A percentile compares a stretch with the other conserved stretches of the same genome.
phyloP scores from a whole-genome alignment of 2,113 vertebrate genomes.

The Marcusenius ussheri region DNA sequence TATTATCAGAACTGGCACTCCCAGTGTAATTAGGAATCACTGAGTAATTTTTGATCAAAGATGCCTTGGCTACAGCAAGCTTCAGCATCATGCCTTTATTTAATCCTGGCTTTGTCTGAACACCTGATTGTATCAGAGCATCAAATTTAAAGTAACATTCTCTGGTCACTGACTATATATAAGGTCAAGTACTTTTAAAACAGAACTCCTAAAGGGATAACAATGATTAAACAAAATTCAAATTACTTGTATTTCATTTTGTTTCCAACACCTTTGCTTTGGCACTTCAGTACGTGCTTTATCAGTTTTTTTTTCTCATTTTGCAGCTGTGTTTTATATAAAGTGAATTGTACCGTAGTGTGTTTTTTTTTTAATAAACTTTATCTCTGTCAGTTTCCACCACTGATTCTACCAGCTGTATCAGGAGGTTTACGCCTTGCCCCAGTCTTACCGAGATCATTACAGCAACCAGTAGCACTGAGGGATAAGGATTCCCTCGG shows the following conservation, averaged over 20 bases:
- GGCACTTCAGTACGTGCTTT: not conserved
- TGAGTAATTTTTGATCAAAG: not conserved
- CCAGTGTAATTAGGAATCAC: not conserved
- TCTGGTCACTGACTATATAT: not conserved
- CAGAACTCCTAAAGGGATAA: not conserved
- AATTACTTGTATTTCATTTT: not conserved
- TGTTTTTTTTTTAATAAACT: not conserved
- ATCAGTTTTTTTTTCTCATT: not conserved
- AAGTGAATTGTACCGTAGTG: not conserved
- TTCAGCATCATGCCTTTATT: not conserved
- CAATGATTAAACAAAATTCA: not conserved
- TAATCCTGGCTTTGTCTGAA: not conserved
- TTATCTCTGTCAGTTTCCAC: not conserved
- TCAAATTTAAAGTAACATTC: not conserved
- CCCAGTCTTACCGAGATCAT: not conserved
- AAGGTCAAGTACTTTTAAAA: not conserved
- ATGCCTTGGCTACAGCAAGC: not conserved
- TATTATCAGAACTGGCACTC: not conserved
- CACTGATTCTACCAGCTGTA: not conserved
- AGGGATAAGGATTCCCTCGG: not conserved
- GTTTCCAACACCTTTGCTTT: not conserved
- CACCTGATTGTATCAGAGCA: not conserved
- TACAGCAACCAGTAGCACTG: not conserved
- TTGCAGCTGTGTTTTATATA: not conserved
- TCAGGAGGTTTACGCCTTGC: not conserved